A percentile compares a stretch with the other conserved stretches of the same genome.
Conservation (phyloP, 2,113 vertebrate genomes). For the Pseudopipra pipra region DNA sequence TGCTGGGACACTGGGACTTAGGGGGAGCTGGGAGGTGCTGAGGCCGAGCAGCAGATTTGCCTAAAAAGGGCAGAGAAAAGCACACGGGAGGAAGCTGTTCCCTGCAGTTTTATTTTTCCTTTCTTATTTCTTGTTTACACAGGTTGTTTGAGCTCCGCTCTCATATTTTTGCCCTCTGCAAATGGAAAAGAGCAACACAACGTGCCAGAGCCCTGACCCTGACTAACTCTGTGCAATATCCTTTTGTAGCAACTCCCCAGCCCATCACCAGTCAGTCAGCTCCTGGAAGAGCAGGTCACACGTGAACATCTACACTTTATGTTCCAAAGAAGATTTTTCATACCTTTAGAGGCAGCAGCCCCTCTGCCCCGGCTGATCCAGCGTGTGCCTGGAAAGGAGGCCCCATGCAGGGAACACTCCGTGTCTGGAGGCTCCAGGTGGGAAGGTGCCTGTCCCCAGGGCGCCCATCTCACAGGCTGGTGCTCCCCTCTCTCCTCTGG, state of each 20-base stretch:
- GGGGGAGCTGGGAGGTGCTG: background rate
- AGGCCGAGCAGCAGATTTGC: constrained; percentile 18
- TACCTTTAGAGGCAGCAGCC: background rate
- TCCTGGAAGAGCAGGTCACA: background rate
- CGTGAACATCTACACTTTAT: background rate
- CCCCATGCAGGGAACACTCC: fast-evolving
- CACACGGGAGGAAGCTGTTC: background rate
- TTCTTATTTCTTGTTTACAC: constrained; percentile 48
- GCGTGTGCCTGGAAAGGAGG: fast-evolving
- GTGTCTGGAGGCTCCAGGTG: background rate
- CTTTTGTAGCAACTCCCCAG: background rate
- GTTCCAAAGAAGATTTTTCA: background rate
- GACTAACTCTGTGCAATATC: background rate
- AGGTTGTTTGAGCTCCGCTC: background rate
- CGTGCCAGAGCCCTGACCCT: background rate
- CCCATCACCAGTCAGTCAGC: background rate
- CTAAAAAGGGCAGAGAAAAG: constrained; percentile 40
- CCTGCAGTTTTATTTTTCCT: constrained; percentile 33
- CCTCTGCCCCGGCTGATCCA: background rate
- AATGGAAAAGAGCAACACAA: constrained; percentile 17
- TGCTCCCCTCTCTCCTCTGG: background rate
- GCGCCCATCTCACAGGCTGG: background rate
- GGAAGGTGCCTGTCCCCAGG: background rate
- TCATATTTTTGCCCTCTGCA: constrained; percentile 2
- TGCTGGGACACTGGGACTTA: background rate